Conservation (phyloP, 2,888 invertebrate genomes). For the Diarsia dahlii region DNA sequence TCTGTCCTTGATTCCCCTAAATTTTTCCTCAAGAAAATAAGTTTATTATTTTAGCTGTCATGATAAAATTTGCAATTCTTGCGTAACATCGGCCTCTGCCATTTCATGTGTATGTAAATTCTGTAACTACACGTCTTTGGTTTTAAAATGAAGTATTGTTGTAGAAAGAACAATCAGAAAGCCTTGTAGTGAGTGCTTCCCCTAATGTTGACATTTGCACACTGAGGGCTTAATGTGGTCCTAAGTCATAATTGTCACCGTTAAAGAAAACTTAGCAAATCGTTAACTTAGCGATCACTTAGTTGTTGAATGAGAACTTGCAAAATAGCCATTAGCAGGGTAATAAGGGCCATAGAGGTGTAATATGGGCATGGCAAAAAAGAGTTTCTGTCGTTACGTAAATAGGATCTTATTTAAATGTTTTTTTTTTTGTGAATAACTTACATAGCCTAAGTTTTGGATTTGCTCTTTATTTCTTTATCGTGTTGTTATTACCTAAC, state of each 20-base stretch:
- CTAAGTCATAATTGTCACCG: conserved; percentile 15
- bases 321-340: conserved; percentile 8
- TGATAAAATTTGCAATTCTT: conserved; percentile 8
- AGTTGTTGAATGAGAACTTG: conserved; percentile 20
- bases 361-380: neutral
- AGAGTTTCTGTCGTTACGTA: neutral
- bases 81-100: neutral
- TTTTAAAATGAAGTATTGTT: conserved; percentile 56
- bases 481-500: too few species aligned
- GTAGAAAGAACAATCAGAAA: conserved; percentile 9
- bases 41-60: neutral
- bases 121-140: conserved; percentile 59
- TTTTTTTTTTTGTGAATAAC: too few species aligned
- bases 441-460: neutral
- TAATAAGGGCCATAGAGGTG: neutral
- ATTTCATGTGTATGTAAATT: conserved; percentile 29
- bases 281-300: conserved; percentile 18
- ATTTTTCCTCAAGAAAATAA: conserved; percentile 2
- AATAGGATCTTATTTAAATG: neutral
- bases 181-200: conserved; percentile 29
- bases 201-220: conserved; percentile 29
- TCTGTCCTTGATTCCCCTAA: neutral
- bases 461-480: too few species aligned
- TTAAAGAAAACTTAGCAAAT: conserved; percentile 8
- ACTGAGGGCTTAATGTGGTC: conserved; percentile 14